Evolutionary conservation across 2,797 vertebrate genomes (phyloP), one percentile per base, ranked within the genome.

Genomic region (Gobio occitaniae): DNA sequence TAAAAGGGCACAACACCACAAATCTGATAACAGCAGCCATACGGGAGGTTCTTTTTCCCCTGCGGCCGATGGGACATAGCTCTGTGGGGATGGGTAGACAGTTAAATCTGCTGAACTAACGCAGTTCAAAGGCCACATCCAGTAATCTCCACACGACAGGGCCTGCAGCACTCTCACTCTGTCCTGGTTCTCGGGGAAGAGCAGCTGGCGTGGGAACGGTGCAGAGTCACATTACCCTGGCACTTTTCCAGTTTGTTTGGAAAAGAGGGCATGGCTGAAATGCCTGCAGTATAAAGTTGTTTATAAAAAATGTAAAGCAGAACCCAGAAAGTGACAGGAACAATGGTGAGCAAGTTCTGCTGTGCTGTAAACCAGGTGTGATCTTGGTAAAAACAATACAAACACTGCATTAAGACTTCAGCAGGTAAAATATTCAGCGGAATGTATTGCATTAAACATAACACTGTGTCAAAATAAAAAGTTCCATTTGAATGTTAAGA

Each of bases 21-120:
- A 87, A 78, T 87, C 88, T 87, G 86, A 89, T 87, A 86, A 88
- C 66, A 77, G 80, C 78, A 76, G 78, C 36, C 70, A 69, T 47
- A 80, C 72, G 75, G 47, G 66, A 79, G 71, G 44, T 11, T 78
- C 11, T 78, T 85, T 80, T 69, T 15, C 32, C 61, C 48, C 25
- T 84, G 54, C 12, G 48, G 47, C 68, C 59, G n/a, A 82, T 86
- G 48, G 54, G 77, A 75, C 59, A 78, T 44, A 47, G 47, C 44
- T 89, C 75, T 76, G 36, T 29, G 78, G 47, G 66, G 85, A n/a
- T 78, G 41, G 59, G 77, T 79, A 63, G 84, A 80, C 84, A 44
- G 59, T 50, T 83, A 75, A 83, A 89, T 84, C 63, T 80, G 86
- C 87, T 81, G 71, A 87, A 85, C 70, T 69, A 44, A 79, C 69